Evolutionary conservation across 2,797 vertebrate species (phyloP), one percentile per base, ranked within the genome.

Genomic region (Gymnocypris eckloni): DNA sequence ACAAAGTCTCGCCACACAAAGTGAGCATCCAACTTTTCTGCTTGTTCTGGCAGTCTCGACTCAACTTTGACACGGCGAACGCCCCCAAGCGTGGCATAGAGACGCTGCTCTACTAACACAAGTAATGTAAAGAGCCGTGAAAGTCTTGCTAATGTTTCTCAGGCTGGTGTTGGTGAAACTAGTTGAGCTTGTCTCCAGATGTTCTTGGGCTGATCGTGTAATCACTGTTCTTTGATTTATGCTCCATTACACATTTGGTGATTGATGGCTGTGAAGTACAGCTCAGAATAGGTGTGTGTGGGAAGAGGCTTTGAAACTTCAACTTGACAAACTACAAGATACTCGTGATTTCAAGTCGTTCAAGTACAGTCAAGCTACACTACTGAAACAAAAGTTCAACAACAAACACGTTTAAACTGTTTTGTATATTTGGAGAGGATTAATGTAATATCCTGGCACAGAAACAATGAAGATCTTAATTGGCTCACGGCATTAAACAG

Each of bases 1-100:
- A 91, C 93, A 93, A 92, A 92, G 92, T 93, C 92, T 92, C 88
- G 89, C 94, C 93, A 94, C 94, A 95, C 87, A 85, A 88, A 91
- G 92, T 93, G 94, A 93, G 93, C 91, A 92, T 93, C 92, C 92
- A 94, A 89, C 94, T 93, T 93, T 93, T 93, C 28, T 70, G 81
- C 80, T 93, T 95, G 93, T 93, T 94, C 92, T 94, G 93, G 93
- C 94, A 94, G 91, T 93, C 94, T 94, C 92, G 91, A 90, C 92
- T 93, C 92, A 92, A 93, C 94, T 94, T 93, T 95, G 95, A 95
- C 94, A 94, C 90, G 92, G 92, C 90, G 25, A 28, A 28, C 25
- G 25, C 25, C 25, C 25, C 28, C 93, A 92, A 94, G 94, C 92
- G 93, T 92, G 92, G 93, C 93, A 39, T 25, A 93, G 92, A 93